Evolutionary conservation across 1,140 invertebrate genomes (phyloP).

Genomic region (Calliopsis andreniformis): DNA sequence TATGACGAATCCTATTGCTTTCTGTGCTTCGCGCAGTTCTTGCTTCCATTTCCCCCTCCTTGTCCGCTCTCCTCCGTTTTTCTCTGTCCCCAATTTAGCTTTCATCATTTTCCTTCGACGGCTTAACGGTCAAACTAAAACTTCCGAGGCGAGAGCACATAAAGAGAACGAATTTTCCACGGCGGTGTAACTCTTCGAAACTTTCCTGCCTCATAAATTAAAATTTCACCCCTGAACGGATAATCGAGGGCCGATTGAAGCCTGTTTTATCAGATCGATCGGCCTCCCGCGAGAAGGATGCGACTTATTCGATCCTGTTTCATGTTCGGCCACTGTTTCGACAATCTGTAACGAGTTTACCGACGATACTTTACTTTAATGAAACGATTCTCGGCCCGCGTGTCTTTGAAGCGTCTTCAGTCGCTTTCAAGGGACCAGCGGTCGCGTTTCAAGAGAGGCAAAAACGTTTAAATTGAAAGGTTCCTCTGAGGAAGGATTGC

Average conservation of each 20-base stretch:
- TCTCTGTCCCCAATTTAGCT: constrained; percentile 11
- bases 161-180: constrained; percentile 60
- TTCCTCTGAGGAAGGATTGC: too few species aligned
- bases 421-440: too few species aligned
- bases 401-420: not conserved
- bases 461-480: too few species aligned
- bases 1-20: constrained; percentile 41
- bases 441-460: not conserved
- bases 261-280: constrained; percentile 41
- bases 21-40: constrained; percentile 27
- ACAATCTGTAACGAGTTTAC: not conserved
- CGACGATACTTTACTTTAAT: not conserved
- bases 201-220: constrained; percentile 62
- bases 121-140: constrained; percentile 67
- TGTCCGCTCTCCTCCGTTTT: not conserved
- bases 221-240: constrained; percentile 64
- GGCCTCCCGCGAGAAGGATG: not conserved
- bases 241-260: constrained; percentile 63
- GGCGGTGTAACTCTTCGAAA: constrained; percentile 54
- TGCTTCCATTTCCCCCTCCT: not conserved
- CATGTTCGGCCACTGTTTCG: not conserved
- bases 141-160: constrained; percentile 60
- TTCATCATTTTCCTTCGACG: constrained; percentile 25
- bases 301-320: constrained; percentile 8
- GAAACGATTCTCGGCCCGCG: not conserved